These are phyloP conservation scores for Tipula unca DNA, from an alignment of 2,888 invertebrate species.

Conservation along the genomic window DNA sequence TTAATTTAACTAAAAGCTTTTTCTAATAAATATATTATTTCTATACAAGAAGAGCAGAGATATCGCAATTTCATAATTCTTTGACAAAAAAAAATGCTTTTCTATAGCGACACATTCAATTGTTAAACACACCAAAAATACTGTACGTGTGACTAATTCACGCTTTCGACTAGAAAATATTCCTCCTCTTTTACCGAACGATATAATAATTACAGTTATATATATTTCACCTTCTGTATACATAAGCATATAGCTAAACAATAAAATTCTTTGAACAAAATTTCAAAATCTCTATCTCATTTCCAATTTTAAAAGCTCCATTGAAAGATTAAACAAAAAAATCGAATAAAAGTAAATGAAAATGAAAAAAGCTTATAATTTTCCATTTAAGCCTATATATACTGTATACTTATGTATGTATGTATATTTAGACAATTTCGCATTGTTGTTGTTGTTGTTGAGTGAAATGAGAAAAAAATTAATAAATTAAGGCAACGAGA, in stretches of 20 bases:
- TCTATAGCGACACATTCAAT: background rate
- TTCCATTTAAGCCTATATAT: background rate
- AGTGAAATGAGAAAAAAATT: background rate
- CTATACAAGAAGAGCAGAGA: background rate
- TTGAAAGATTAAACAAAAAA: conserved; percentile 2
- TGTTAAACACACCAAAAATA: background rate
- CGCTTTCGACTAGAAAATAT: background rate
- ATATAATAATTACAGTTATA: conserved; percentile 2
- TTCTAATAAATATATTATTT: background rate
- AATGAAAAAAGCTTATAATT: background rate
- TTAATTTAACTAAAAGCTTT: background rate
- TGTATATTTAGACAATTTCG: background rate
- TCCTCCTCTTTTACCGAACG: background rate
- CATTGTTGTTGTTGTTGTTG: background rate
- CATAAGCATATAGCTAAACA: background rate
- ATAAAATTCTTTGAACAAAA: background rate
- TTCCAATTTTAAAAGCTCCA: background rate
- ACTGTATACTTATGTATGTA: background rate
- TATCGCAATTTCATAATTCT: background rate
- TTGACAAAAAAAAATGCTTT: background rate
- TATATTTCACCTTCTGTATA: background rate
- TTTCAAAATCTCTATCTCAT: background rate
- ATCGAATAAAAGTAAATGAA: background rate
- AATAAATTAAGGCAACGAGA: background rate
- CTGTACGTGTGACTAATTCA: background rate